Evolutionary conservation across 2,797 vertebrate species (phyloP).

Genomic region (Mastacembelus armatus): DNA sequence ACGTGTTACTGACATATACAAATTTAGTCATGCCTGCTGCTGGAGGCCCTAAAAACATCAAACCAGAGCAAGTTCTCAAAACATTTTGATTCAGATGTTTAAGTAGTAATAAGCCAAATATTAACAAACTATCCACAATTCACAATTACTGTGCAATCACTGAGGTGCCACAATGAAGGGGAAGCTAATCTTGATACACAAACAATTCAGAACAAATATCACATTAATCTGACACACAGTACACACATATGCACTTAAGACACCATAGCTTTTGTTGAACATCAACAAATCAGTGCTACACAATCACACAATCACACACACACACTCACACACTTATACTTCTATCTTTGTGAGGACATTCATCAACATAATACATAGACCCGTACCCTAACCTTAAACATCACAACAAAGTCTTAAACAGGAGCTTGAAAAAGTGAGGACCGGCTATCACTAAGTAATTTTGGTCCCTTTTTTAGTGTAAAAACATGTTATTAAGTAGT

Average conservation of each 20-base stretch:
- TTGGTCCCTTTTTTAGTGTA: neutral
- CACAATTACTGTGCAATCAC: slow-evolving; percentile 31
- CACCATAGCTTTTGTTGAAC: neutral
- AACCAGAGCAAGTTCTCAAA: slow-evolving; percentile 14
- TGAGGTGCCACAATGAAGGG: slow-evolving; percentile 22
- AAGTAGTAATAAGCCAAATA: slow-evolving; percentile 20
- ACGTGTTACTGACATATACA: slow-evolving; percentile 41
- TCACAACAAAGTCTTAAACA: no score
- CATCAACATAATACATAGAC: no score
- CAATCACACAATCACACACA: slow-evolving; percentile 8
- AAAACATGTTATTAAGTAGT: slow-evolving; percentile 3
- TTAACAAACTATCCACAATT: slow-evolving; percentile 21
- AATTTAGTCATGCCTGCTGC: slow-evolving; percentile 49
- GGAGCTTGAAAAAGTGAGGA: no score
- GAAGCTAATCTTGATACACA: slow-evolving; percentile 28
- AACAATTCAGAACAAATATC: slow-evolving; percentile 31
- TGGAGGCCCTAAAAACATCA: slow-evolving; percentile 37
- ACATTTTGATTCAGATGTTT: slow-evolving; percentile 8
- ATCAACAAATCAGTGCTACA: slow-evolving; percentile 3
- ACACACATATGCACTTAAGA: slow-evolving; percentile 20
- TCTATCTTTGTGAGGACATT: no score
- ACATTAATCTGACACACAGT: neutral
- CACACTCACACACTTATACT: no score
- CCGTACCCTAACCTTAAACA: no score
- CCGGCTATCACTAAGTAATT: no score